Evolutionary conservation across 2,797 vertebrate genomes (phyloP).

Genomic region (Meda fulgida): DNA sequence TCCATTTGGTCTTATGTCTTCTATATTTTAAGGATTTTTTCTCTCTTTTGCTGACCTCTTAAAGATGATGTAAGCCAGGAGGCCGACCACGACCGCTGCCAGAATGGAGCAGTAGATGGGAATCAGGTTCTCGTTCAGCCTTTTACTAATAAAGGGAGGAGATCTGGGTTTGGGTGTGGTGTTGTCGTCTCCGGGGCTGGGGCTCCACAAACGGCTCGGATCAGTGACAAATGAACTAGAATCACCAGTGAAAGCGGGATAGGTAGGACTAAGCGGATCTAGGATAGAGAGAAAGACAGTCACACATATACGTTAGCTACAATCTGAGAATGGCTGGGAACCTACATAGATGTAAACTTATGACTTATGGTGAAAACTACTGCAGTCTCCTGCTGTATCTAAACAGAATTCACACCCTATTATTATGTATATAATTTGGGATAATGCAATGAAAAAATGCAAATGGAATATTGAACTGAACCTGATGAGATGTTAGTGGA

Average conservation of each 20-base stretch:
- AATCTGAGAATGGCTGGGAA: not conserved
- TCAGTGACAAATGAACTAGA: constrained; percentile 64
- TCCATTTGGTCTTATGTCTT: not conserved
- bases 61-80: constrained; percentile 92
- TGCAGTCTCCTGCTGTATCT: not conserved
- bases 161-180: constrained; percentile 86
- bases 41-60: constrained; percentile 83
- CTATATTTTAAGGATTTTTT: not conserved
- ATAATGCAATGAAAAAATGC: not conserved
- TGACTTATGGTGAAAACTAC: not conserved
- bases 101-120: constrained; percentile 98
- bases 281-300: constrained; percentile 12
- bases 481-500: constrained; percentile 1
- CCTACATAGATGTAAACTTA: not conserved
- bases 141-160: constrained; percentile 81
- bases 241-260: constrained; percentile 45
- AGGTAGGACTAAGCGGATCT: constrained; percentile 73
- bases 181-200: constrained; percentile 69
- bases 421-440: not conserved
- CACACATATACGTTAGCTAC: not conserved
- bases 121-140: constrained; percentile 91
- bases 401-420: not conserved
- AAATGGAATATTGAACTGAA: constrained; percentile 11
- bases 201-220: constrained; percentile 65
- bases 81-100: constrained; percentile 90